Percentiles rank a stretch among this genome's conserved stretches.
These are phyloP conservation scores for Neodiprion lecontei DNA, from an alignment of 1,140 invertebrate genomes.

Conservation along the genomic window DNA sequence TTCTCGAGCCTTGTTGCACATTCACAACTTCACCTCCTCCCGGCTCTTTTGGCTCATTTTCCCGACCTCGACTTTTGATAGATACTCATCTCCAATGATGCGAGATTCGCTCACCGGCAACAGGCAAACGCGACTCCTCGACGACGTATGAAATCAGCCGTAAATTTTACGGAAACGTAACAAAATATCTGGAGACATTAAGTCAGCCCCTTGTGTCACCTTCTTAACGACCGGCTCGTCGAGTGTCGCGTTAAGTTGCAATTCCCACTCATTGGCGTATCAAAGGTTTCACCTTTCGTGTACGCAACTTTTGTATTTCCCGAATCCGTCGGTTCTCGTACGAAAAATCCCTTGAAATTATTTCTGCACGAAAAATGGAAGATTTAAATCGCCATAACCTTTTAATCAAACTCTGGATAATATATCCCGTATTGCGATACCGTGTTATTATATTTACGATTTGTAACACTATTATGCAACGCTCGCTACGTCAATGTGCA, in stretches of 20 bases:
- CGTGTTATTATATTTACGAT: too few relatives aligned
- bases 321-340: background rate
- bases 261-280: background rate
- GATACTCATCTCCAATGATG: background rate
- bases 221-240: background rate
- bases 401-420: too few relatives aligned
- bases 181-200: background rate
- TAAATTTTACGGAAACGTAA: background rate
- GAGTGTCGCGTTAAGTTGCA: background rate
- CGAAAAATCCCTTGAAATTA: background rate
- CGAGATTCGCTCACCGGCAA: background rate
- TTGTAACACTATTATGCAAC: too few relatives aligned
- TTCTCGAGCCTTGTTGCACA: background rate
- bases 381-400: too few relatives aligned
- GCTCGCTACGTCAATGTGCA: slow-evolving; percentile 36
- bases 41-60: background rate
- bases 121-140: background rate
- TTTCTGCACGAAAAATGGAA: background rate
- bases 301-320: background rate
- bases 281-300: background rate
- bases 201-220: background rate
- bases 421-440: too few relatives aligned
- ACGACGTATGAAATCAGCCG: background rate
- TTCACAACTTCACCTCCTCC: background rate
- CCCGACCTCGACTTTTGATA: background rate